Base-by-base conservation (phyloP, 2,888 invertebrate species). In the Scaptomyza flava region DNA sequence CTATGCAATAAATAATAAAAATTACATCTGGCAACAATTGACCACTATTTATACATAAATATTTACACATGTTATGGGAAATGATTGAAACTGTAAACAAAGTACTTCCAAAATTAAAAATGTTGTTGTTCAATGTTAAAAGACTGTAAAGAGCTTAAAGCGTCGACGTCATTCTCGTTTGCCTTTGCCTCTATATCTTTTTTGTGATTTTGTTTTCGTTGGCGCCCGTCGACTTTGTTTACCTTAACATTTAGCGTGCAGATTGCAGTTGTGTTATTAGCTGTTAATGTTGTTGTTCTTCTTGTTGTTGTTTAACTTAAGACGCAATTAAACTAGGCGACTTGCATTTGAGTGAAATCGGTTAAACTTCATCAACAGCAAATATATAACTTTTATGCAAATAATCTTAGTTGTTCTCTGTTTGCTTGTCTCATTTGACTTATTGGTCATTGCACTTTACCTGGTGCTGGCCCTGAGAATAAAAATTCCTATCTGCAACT, bases 361-460 rank as follows among this genome's bases (percentile, higher is more conserved):
- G n/a, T 20, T 27, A 48, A 54, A 45, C 43, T 65, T 14, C 17
- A 31, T 31, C 42, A 45, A 45, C 38, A 71, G 42, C 38, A 71
- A 38, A 36, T 60, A 43, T 42, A 50, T 45, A 70, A 58, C 50
- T 60, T 33, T 64, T 58, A 12, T 23, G 17, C 27, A 68, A 74
- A 69, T 43, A 59, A 33, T 73, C 30, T 56, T 51, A 5, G 11
- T 53, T 42, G 8, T 34, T 33, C 47, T 11, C 38, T 45, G 50
- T 45, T 52, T 52, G 41, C 56, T 33, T 41, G 9, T 17, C 17
- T 23, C 53, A 17, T 38, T 56, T 50, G 27, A 59, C n/a, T 50
- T n/a, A 51, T 68, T 77, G 72, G 74, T 77, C 77, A 74, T 72
- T 74, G 74, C 72, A 63, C 77, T 74, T 52, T 58, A 14, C 27